Evolutionary conservation across 2,888 invertebrate genomes (phyloP), one percentile per base, ranked within the genome.

Genomic region (Malacosoma neustria): DNA sequence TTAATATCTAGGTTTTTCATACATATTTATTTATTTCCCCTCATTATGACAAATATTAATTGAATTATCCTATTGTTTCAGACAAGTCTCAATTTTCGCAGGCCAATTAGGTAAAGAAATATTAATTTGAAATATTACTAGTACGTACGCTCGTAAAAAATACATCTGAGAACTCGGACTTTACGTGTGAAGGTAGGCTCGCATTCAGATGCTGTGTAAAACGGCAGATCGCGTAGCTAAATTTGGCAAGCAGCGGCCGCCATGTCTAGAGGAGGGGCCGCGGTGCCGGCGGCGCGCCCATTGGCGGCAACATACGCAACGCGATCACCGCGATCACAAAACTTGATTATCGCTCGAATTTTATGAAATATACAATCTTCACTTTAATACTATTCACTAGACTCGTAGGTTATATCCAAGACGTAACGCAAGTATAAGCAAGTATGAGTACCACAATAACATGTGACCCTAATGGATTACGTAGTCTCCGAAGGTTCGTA

Each of bases 161-260:
- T 22, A 9, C 5, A 22, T 22, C 6, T 22, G 22, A 22, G 9
- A 5, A 22, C 22, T 5, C 4, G 22, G 22, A 5, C 6, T 22
- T 22, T 4, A 22, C 22, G 22, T 22, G 22, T 22, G 22, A 7
- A 22, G 22, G 22, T n/a, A n/a, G n/a, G n/a, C n/a, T n/a, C n/a
- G n/a, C n/a, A n/a, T 22, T 22, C 22, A 22, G 22, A 22, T 22
- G 22, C 22, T 22, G 22, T 22, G 22, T 7, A 22, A 22, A 22
- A 22, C 22, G 22, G 22, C 22, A 22, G 22, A 9, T 22, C 22
- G 22, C 22, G 22, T 22, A 22, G 72, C 74, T 77, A 77, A 81
- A 76, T 81, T 77, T 80, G 82, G 76, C 71, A 63, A 74, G 64
- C 68, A 65, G 54, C 53, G 66, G 75, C 81, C 69, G 81, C 79